Percentiles rank a stretch among this genome's conserved stretches.
phyloP scores from a whole-genome alignment of 2,888 invertebrate species.

The Drosophila leonis region DNA sequence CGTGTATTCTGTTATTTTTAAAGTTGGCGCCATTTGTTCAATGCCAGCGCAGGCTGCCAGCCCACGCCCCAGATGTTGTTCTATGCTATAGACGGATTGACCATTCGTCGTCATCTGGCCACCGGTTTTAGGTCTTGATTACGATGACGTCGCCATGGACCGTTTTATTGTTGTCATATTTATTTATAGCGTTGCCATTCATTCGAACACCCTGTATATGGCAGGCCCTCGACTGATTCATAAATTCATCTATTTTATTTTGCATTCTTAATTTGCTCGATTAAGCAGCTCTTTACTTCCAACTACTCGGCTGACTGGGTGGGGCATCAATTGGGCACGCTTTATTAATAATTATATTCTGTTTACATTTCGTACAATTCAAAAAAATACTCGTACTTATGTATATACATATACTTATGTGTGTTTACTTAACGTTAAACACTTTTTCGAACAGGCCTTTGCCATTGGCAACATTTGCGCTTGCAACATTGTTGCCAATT shows the following conservation, averaged over 20 bases:
- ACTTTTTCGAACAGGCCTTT: background rate
- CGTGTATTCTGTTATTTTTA: slow-evolving; percentile 45
- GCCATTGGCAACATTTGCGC: slow-evolving; percentile 29
- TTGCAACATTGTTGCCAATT: slow-evolving; percentile 51
- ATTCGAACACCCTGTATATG: slow-evolving; percentile 24
- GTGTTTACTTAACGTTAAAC: background rate
- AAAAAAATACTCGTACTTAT: background rate
- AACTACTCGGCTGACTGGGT: slow-evolving; percentile 7
- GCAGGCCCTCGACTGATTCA: slow-evolving; percentile 27
- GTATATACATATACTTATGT: background rate
- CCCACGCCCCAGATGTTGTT: slow-evolving; percentile 50
- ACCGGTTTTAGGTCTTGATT: slow-evolving; percentile 50
- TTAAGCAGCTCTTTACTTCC: slow-evolving; percentile 46
- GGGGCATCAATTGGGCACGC: slow-evolving; percentile 29
- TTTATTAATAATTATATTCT: slow-evolving; percentile 38
- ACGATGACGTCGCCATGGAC: slow-evolving; percentile 46
- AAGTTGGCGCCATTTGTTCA: slow-evolving; percentile 64
- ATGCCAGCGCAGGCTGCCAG: slow-evolving; percentile 33
- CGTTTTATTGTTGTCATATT: slow-evolving; percentile 62
- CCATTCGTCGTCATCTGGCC: slow-evolving; percentile 59
- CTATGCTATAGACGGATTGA: slow-evolving; percentile 27
- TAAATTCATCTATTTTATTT: slow-evolving; percentile 49
- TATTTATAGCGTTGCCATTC: slow-evolving; percentile 61
- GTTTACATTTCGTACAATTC: slow-evolving; percentile 42
- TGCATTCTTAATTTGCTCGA: slow-evolving; percentile 41